Base-by-base conservation (phyloP, 2,113 vertebrate species). In the Peromyscus maniculatus region DNA sequence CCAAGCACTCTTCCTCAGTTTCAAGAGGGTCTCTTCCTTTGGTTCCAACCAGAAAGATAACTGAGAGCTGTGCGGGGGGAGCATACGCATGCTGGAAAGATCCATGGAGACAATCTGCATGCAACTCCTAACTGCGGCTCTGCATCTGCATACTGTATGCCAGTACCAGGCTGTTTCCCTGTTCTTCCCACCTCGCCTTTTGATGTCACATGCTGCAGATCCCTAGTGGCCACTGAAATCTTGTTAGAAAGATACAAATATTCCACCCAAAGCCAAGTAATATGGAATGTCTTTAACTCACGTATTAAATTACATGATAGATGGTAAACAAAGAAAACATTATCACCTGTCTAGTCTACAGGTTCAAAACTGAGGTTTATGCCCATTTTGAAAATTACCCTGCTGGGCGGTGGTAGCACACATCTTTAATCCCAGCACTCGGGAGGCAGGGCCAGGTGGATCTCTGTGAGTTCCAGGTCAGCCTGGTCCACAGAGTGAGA, bases 341-440 rank as follows among this genome's bases (percentile, higher is more conserved):
- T 90, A 87, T 64, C 21, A 49, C 22, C 66, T 46, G 31, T 86
- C 91, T 74, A 43, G 31, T 86, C 91, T 74, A 43, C 57, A 69
- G 67, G 77, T 89, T 94, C 93, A 78, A 87, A 94, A 95, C 12
- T 93, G 62, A 78, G 49, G 62, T 80, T 79, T 77, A 22, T 57
- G 26, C 74, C 49, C 59, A 33, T 64, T 64, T 72, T n/a, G 62
- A 39, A 87, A 95, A 86, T n/a, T 84, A 10, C 16, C 22, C 57
- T 28, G 43, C 43, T 43, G 43, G 43, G 43, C 43, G 43, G 43
- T 43, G 43, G 43, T 43, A 43, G 43, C 43, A 43, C 43, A 43
- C 43, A 43, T 43, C 43, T 43, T 43, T 43, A 43, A 43, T 43
- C 43, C 43, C 43, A 43, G 43, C 43, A 43, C 43, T 43, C 3